These are phyloP conservation scores for Alcis repandata DNA, from an alignment of 2,888 invertebrate genomes.

Conservation along the genomic window DNA sequence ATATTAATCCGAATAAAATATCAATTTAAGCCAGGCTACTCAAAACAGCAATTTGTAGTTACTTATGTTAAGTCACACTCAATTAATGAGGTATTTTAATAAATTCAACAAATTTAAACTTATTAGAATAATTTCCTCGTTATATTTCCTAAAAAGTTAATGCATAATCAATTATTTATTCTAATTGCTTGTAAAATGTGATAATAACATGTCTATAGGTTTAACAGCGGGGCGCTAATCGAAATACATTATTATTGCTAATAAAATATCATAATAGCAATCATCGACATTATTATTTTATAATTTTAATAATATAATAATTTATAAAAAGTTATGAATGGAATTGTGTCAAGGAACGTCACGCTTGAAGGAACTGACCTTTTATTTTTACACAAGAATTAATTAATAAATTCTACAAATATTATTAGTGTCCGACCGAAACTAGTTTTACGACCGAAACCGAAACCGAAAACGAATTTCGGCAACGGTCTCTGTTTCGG, in stretches of 20 bases:
- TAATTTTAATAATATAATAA: constrained; percentile 22
- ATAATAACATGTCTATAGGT: constrained; percentile 24
- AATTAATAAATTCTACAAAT: no score
- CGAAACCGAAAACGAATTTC: no score
- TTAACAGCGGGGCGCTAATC: constrained; percentile 26
- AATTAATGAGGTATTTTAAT: constrained; percentile 17
- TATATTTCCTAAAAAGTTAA: constrained; percentile 9
- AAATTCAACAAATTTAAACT: constrained; percentile 12
- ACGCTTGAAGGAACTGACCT: not conserved
- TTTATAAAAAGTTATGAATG: constrained; percentile 13
- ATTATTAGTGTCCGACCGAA: no score
- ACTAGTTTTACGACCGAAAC: no score
- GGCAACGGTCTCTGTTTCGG: no score
- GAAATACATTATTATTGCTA: constrained; percentile 3
- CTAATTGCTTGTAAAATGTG: constrained; percentile 17
- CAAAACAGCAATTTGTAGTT: constrained; percentile 12
- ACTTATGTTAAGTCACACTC: not conserved
- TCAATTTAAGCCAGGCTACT: not conserved
- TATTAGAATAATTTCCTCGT: constrained; percentile 29
- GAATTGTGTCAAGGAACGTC: constrained; percentile 9
- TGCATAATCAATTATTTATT: constrained; percentile 29
- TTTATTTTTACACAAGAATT: no score
- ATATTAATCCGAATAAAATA: not conserved
- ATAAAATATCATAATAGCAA: not conserved
- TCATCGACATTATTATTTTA: constrained; percentile 16